phyloP scores from a whole-genome alignment of 1,140 invertebrate genomes.

The Asbolus verrucosus region DNA sequence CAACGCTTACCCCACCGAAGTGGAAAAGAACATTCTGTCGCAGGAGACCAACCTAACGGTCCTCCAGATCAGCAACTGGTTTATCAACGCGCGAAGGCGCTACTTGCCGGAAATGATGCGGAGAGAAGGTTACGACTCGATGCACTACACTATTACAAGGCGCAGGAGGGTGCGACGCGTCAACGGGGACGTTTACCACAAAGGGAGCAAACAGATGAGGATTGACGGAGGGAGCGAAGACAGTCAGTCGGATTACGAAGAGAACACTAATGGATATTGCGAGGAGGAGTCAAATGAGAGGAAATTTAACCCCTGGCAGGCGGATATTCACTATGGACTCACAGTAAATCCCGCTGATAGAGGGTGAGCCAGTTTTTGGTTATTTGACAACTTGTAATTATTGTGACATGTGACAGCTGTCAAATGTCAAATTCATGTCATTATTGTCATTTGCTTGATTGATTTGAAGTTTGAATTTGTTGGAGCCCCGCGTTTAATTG shows the following conservation, averaged over 20 bases:
- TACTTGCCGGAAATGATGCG: slow-evolving; percentile 78
- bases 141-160: slow-evolving; percentile 81
- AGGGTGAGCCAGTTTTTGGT: slow-evolving; percentile 51
- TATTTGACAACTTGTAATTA: not conserved
- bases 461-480: slow-evolving; percentile 27
- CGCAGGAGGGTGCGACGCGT: slow-evolving; percentile 67
- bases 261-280: slow-evolving; percentile 53
- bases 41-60: slow-evolving; percentile 90
- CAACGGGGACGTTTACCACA: slow-evolving; percentile 53
- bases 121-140: slow-evolving; percentile 81
- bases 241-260: slow-evolving; percentile 57
- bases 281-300: slow-evolving; percentile 42
- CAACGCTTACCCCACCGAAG: slow-evolving; percentile 95
- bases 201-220: slow-evolving; percentile 53
- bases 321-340: slow-evolving; percentile 64
- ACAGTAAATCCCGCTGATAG: slow-evolving; percentile 61
- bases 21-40: slow-evolving; percentile 89
- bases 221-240: slow-evolving; percentile 52
- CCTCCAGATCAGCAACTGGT: slow-evolving; percentile 90
- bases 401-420: slow-evolving; percentile 34
- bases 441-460: slow-evolving; percentile 19
- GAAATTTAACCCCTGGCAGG: slow-evolving; percentile 64
- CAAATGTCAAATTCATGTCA: slow-evolving; percentile 31
- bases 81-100: slow-evolving; percentile 81
- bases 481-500: too few relatives aligned